phyloP scores from a whole-genome alignment of 2,888 invertebrate genomes.

The Pterobdella sp. region DNA sequence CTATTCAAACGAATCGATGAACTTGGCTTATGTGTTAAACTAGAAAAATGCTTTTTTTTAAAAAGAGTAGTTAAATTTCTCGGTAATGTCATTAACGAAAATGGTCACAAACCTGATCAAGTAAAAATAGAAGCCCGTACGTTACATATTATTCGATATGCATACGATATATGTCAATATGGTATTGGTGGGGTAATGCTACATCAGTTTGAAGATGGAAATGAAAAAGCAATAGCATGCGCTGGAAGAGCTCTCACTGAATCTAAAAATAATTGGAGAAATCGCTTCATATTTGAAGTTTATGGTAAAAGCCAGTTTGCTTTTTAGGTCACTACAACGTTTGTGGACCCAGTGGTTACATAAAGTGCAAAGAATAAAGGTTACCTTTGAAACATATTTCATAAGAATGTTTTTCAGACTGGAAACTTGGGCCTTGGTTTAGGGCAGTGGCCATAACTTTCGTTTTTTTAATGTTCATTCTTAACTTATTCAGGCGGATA shows the following conservation, averaged over 20 bases:
- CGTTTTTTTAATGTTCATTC: too few relatives aligned
- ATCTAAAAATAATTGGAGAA: constrained; percentile 45
- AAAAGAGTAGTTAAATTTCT: background rate
- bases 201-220: constrained; percentile 38
- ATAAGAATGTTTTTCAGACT: too few relatives aligned
- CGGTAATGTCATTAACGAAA: background rate
- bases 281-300: too few relatives aligned
- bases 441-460: too few relatives aligned
- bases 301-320: too few relatives aligned
- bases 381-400: too few relatives aligned
- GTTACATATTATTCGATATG: background rate
- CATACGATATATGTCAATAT: constrained; percentile 12
- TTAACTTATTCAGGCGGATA: too few relatives aligned
- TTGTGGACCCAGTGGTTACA: too few relatives aligned
- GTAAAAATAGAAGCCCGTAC: constrained; percentile 12
- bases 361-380: too few relatives aligned
- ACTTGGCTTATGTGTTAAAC: background rate
- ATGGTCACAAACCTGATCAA: background rate
- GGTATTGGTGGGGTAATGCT: constrained; percentile 38
- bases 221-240: constrained; percentile 47
- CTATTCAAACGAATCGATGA: background rate
- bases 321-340: too few relatives aligned
- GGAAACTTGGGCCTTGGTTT: too few relatives aligned
- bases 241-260: constrained; percentile 47
- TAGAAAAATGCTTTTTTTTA: background rate